phyloP scores from a whole-genome alignment of 1,140 invertebrate genomes.

The Littorina saxatilis region DNA sequence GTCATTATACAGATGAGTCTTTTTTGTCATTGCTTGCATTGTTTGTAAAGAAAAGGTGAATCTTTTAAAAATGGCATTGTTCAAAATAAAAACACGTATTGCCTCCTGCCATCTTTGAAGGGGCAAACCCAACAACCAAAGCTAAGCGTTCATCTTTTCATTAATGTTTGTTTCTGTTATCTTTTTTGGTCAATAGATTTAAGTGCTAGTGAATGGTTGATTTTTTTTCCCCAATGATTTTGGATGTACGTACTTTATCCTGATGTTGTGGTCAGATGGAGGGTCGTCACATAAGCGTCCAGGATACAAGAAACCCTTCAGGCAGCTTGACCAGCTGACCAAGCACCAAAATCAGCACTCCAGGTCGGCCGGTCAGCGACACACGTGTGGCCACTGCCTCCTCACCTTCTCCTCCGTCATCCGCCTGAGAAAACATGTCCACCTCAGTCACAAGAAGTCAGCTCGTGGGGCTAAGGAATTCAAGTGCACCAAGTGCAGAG shows the following conservation, averaged over 20 bases:
- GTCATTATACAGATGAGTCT: not conserved
- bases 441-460: not conserved
- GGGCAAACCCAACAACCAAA: not conserved
- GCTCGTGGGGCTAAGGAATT: too few species aligned
- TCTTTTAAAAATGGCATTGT: not conserved
- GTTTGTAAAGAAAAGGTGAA: not conserved
- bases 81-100: not conserved
- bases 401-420: not conserved
- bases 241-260: too few species aligned
- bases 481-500: not conserved
- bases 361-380: not conserved
- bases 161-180: too few species aligned
- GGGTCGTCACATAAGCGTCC: constrained; percentile 81
- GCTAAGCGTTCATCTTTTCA: too few species aligned
- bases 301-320: constrained; percentile 80
- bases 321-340: constrained; percentile 89
- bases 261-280: too few species aligned
- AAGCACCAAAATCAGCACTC: constrained; percentile 81
- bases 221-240: too few species aligned
- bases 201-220: too few species aligned
- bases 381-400: not conserved
- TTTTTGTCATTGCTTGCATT: not conserved
- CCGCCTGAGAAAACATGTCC: constrained; percentile 5
- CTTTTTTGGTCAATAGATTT: too few species aligned
- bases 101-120: not conserved